These are phyloP conservation scores for Montipora efflorescens DNA, from an alignment of 64 coral and sea anemone species.

Conservation along the genomic window DNA sequence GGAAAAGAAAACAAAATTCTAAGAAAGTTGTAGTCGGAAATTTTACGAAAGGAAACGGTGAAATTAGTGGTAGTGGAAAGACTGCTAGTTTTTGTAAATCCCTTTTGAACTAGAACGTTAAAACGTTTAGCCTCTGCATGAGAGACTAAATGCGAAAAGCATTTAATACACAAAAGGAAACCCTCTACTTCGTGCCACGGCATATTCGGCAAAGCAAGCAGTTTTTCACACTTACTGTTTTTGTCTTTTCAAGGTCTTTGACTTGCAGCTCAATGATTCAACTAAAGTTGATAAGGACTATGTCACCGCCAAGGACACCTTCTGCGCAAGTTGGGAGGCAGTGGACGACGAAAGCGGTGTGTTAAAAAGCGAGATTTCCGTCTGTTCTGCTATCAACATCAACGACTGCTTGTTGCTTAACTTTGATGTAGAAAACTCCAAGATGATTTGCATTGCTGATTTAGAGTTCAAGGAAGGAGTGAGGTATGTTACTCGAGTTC, in stretches of 20 bases:
- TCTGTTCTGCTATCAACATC: slow-evolving; percentile 65
- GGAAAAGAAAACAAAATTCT: no score
- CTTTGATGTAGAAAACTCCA: slow-evolving; percentile 61
- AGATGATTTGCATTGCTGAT: slow-evolving; percentile 70
- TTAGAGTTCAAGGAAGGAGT: slow-evolving; percentile 71
- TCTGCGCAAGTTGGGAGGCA: slow-evolving; percentile 63
- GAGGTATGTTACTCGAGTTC: slow-evolving; percentile 75
- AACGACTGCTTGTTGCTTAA: slow-evolving; percentile 48
- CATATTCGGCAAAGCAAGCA: background rate
- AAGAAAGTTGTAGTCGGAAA: no score
- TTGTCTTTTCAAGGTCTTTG: background rate
- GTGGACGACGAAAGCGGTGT: slow-evolving; percentile 74
- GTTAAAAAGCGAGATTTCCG: slow-evolving; percentile 65
- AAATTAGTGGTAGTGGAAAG: no score
- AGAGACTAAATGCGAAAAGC: no score
- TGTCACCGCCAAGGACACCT: slow-evolving; percentile 65
- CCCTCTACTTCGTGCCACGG: background rate
- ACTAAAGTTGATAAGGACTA: slow-evolving; percentile 73
- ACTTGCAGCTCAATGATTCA: background rate
- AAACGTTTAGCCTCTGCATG: no score
- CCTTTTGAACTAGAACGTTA: no score
- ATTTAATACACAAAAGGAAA: no score
- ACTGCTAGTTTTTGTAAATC: no score
- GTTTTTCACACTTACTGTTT: background rate
- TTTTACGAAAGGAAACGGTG: no score